These are phyloP conservation scores for Stenchaetothrips biformis DNA, from an alignment of 2,888 invertebrate species.

Conservation along the genomic window DNA sequence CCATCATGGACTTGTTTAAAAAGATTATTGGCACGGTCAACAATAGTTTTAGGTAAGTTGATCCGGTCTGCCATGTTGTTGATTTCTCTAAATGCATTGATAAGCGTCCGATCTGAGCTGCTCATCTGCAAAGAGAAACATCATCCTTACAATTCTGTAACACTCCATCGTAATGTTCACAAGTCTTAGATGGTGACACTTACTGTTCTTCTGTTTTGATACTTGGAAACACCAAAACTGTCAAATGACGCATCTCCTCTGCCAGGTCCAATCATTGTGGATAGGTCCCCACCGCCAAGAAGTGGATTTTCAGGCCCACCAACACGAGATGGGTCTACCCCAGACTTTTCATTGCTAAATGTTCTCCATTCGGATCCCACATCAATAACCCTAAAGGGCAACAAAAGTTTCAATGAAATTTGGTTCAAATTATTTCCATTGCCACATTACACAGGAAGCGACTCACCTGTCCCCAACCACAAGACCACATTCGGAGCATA, in stretches of 20 bases:
- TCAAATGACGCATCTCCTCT: conserved; percentile 79
- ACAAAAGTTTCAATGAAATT: conserved; percentile 29
- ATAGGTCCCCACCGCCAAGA: conserved; percentile 90
- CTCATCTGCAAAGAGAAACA: conserved; percentile 66
- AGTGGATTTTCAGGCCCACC: conserved; percentile 98
- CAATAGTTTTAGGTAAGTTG: conserved; percentile 93
- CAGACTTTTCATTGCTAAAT: conserved; percentile 96
- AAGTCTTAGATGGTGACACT: conserved; percentile 38
- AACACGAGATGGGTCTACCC: conserved; percentile 98
- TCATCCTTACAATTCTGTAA: background rate
- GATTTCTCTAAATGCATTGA: conserved; percentile 95
- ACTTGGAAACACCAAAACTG: conserved; percentile 66
- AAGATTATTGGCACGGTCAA: conserved; percentile 91
- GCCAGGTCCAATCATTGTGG: conserved; percentile 85
- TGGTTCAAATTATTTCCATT: background rate
- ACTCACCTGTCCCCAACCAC: conserved; percentile 94
- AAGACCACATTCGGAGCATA: conserved; percentile 98
- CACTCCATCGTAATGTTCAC: background rate
- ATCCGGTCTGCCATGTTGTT: conserved; percentile 97
- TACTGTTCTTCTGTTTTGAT: conserved; percentile 60
- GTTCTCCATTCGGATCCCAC: conserved; percentile 99
- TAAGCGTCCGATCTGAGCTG: conserved; percentile 90
- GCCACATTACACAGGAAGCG: background rate
- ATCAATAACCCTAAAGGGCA: conserved; percentile 79
- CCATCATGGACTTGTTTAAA: conserved; percentile 99